Evolutionary conservation across 2,113 vertebrate species (phyloP), one percentile per base, ranked within the genome.

Genomic region (Misgurnus anguillicaudatus): DNA sequence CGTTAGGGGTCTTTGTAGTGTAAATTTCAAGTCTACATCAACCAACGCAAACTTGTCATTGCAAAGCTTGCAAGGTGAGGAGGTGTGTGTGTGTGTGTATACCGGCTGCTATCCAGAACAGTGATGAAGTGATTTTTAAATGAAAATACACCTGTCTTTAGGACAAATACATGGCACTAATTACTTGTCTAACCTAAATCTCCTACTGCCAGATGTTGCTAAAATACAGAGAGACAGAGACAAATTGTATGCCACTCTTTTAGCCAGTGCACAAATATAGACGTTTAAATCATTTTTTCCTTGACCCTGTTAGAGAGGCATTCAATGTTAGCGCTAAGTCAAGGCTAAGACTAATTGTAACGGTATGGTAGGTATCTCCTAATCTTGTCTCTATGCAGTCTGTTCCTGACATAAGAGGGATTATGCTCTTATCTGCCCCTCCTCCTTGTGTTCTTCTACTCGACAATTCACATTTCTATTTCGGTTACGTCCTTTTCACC

Each of bases 171-270:
- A 87, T 90, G 89, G 87, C 89, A 89, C 90, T 93, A 93, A 93
- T 94, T 94, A 93, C 91, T 89, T 90, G 92, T 93, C 93, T 92
- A 92, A 92, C 92, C 93, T 92, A 93, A 94, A 93, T 93, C 91
- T 92, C 90, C 86, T 86, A 88, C 88, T 89, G 86, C 92, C 93
- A 94, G 93, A 94, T 94, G 93, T 94, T 94, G 88, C 91, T 91
- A 90, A 93, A 94, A 90, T 87, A 89, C 89, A 85, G 86, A 58
- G 82, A 87, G 93, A 92, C 93, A 92, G 86, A 93, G 92, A 94
- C 92, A 90, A 90, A 94, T 93, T 84, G 87, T 84, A 24, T 77
- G 69, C 74, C 78, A 87, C 89, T 90, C 84, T 89, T 88, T 89
- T 83, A 90, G 89, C 87, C 85, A 75, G 71, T 72, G 87, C 87